These are phyloP conservation scores for Anser cygnoides DNA, from an alignment of 2,113 vertebrate genomes.

Conservation along the genomic window DNA sequence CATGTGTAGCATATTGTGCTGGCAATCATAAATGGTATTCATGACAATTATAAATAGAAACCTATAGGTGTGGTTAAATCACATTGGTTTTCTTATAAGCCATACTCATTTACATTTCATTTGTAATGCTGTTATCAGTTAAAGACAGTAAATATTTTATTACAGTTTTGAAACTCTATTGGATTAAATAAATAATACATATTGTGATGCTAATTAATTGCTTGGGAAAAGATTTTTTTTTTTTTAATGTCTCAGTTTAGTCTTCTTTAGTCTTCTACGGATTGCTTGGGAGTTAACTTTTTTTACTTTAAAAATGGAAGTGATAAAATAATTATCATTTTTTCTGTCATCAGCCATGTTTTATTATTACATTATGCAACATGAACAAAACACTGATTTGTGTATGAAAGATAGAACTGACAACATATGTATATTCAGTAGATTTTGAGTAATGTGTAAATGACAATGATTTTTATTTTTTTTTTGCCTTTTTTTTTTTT, in stretches of 20 bases:
- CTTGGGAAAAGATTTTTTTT: background rate
- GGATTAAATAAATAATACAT: background rate
- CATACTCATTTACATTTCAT: constrained; percentile 39
- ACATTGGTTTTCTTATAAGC: background rate
- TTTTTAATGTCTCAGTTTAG: background rate
- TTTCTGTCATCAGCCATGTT: background rate
- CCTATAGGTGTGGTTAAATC: constrained; percentile 45
- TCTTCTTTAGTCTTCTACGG: background rate
- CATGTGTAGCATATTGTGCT: constrained; percentile 14
- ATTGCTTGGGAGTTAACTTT: background rate
- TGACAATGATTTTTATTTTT: background rate
- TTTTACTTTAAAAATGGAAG: background rate
- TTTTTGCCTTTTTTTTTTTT: background rate
- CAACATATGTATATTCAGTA: background rate
- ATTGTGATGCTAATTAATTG: background rate
- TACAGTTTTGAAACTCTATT: background rate
- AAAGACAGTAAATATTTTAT: constrained; percentile 24
- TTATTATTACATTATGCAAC: background rate
- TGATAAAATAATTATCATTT: background rate
- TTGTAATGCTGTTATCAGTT: constrained; percentile 17
- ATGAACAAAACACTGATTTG: background rate
- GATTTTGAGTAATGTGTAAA: background rate
- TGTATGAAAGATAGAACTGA: background rate
- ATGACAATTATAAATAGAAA: background rate
- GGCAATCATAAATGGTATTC: constrained; percentile 53